Conservation (phyloP, 2,888 invertebrate species). For the Axea sp. region DNA sequence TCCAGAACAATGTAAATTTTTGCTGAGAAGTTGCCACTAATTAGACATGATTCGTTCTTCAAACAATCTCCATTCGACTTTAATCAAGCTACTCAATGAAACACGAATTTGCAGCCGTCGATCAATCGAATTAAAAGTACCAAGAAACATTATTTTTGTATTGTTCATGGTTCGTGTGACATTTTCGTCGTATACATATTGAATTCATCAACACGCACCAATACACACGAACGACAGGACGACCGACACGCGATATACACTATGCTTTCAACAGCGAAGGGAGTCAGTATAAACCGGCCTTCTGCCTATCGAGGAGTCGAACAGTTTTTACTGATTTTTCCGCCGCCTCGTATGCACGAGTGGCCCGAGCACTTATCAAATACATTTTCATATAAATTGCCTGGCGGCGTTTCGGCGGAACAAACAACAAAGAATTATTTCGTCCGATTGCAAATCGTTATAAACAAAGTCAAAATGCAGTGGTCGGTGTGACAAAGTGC, state of each 20-base stretch:
- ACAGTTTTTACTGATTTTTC: slow-evolving; percentile 43
- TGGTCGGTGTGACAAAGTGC: slow-evolving; percentile 17
- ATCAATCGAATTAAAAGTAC: too few species aligned
- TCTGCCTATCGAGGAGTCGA: slow-evolving; percentile 68
- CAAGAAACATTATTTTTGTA: too few species aligned
- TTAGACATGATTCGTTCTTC: too few species aligned
- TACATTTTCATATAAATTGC: slow-evolving; percentile 19
- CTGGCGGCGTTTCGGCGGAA: not conserved
- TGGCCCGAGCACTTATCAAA: slow-evolving; percentile 7
- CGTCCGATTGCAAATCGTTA: slow-evolving; percentile 13
- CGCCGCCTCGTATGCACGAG: slow-evolving; percentile 4
- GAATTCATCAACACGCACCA: slow-evolving; percentile 51
- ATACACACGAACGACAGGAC: slow-evolving; percentile 57
- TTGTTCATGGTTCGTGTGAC: slow-evolving; percentile 9
- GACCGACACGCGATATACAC: slow-evolving; percentile 68
- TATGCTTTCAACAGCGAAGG: slow-evolving; percentile 72
- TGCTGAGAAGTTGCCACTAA: too few species aligned
- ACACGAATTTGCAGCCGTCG: too few species aligned
- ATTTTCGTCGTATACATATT: slow-evolving; percentile 35
- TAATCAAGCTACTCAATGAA: too few species aligned
- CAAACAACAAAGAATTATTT: slow-evolving; percentile 2
- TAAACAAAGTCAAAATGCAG: not conserved
- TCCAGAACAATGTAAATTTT: too few species aligned
- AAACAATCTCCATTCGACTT: too few species aligned
- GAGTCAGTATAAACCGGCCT: slow-evolving; percentile 77